Evolutionary conservation across 2,113 vertebrate genomes (phyloP).

Genomic region (Passer montanus): DNA sequence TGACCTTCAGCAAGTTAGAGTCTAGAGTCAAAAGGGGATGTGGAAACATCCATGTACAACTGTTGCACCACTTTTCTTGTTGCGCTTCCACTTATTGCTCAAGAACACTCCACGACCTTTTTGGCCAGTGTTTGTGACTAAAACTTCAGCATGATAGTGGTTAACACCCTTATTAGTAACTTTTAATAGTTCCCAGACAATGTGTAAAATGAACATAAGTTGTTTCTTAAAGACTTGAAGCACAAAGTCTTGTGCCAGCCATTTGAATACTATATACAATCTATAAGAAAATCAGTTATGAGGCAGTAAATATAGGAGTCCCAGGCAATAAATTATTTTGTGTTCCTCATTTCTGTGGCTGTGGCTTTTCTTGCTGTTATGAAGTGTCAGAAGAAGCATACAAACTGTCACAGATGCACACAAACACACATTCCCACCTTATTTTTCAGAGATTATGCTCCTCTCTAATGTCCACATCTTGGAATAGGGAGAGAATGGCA

Average conservation of each 20-base stretch:
- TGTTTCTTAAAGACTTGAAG: background rate
- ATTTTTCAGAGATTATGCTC: background rate
- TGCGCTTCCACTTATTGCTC: slow-evolving; percentile 14
- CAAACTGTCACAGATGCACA: background rate
- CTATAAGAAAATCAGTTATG: background rate
- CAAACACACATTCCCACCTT: background rate
- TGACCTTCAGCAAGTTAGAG: background rate
- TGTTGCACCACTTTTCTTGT: slow-evolving; percentile 11
- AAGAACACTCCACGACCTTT: fast-evolving
- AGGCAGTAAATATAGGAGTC: background rate
- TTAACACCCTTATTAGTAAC: background rate
- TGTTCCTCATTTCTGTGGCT: background rate
- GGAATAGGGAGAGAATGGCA: background rate
- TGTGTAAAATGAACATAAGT: background rate
- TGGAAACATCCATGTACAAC: background rate
- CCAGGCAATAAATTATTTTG: background rate
- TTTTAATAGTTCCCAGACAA: background rate
- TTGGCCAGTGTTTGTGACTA: background rate
- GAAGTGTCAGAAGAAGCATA: background rate
- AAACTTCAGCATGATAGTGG: background rate
- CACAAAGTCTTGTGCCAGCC: background rate
- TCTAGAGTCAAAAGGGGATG: slow-evolving; percentile 13
- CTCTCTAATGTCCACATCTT: background rate
- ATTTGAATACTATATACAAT: background rate
- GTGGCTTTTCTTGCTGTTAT: background rate